Evolutionary conservation across 2,888 invertebrate genomes (phyloP).

Genomic region (Standfussiana lucernea): DNA sequence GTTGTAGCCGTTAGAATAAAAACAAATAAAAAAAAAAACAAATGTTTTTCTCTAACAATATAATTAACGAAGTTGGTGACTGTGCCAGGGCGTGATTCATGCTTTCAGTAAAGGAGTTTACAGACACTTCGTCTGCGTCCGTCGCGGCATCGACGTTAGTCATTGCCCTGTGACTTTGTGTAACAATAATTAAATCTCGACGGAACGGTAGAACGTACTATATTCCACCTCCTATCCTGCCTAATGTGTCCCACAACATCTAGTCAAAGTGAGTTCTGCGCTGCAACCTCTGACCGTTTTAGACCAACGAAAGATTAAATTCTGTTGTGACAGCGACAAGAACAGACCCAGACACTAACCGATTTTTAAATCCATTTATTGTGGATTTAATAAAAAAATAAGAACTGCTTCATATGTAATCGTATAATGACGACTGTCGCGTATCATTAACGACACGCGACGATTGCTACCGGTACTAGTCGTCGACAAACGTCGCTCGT

Average conservation of each 20-base stretch:
- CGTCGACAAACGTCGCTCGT: background rate
- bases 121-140: background rate
- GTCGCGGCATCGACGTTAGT: background rate
- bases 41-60: conserved; percentile 45
- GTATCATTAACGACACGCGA: background rate
- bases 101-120: background rate
- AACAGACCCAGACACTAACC: background rate
- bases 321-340: background rate
- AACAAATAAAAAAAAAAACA: too few species aligned
- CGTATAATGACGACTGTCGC: background rate
- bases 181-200: background rate
- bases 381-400: background rate
- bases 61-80: conserved; percentile 41
- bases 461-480: background rate
- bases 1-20: too few species aligned
- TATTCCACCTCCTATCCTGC: background rate
- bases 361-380: background rate
- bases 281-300: background rate
- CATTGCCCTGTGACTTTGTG: too few species aligned
- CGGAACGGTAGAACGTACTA: background rate
- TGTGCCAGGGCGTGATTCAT: conserved; percentile 28
- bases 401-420: background rate
- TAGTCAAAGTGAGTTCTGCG: background rate
- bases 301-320: background rate
- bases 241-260: background rate